These are phyloP conservation scores for Ciconia nigra DNA, from an alignment of 2,797 vertebrate genomes.

Conservation along the genomic window DNA sequence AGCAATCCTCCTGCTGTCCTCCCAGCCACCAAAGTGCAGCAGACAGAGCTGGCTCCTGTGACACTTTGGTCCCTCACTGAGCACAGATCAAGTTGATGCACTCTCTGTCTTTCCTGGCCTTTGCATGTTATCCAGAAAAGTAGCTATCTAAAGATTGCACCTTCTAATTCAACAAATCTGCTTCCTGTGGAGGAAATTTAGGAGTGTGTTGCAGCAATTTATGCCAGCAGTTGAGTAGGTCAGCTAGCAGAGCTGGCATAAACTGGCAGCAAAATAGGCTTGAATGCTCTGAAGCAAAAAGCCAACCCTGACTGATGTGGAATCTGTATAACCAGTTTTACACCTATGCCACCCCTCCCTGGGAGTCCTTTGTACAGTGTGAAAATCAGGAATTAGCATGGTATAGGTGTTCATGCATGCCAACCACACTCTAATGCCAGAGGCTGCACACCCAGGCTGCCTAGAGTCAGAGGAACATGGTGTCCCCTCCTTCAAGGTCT, in stretches of 20 bases:
- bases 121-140: background rate
- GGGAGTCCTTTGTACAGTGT: background rate
- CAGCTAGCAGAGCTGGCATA: background rate
- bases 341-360: background rate
- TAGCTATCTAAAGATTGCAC: background rate
- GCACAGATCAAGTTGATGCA: background rate
- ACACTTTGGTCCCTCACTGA: background rate
- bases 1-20: background rate
- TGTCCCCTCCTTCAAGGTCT: background rate
- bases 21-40: background rate
- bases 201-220: background rate
- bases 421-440: background rate
- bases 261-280: background rate
- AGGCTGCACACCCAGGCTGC: background rate
- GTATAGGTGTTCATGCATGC: background rate
- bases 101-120: background rate
- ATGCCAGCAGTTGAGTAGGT: background rate
- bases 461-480: accelerated
- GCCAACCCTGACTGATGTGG: background rate
- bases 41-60: background rate
- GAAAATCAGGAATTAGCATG: background rate
- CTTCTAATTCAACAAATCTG: slow-evolving; percentile 22
- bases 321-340: background rate
- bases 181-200: slow-evolving; percentile 1
- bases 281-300: background rate